Percentiles rank a stretch among this genome's conserved stretches.
Conservation (phyloP, 2,888 invertebrate genomes). For the Carabus problematicus region DNA sequence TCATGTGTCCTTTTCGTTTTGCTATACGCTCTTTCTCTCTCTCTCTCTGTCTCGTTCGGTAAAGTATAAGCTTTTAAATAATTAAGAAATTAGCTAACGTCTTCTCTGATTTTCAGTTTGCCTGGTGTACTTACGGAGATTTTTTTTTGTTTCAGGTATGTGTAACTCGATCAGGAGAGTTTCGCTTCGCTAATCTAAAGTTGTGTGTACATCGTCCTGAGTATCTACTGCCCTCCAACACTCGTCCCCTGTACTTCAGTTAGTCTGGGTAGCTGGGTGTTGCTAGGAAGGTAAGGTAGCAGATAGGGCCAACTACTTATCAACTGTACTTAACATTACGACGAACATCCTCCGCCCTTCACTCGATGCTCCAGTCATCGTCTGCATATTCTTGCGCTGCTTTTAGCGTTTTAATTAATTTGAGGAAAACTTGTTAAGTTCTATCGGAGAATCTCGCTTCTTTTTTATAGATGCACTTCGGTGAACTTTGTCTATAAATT, state of each 20-base stretch:
- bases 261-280: background rate
- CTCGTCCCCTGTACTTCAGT: too few relatives aligned
- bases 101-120: too few relatives aligned
- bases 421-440: conserved; percentile 17
- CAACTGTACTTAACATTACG: conserved; percentile 16
- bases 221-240: too few relatives aligned
- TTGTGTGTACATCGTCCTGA: conserved; percentile 1
- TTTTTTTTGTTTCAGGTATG: conserved; percentile 15
- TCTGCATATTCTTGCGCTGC: background rate
- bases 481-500: conserved; percentile 16
- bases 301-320: conserved; percentile 6
- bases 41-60: too few relatives aligned
- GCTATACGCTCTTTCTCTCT: too few relatives aligned
- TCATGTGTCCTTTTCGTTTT: too few relatives aligned
- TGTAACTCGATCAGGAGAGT: conserved; percentile 4
- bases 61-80: too few relatives aligned
- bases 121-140: background rate
- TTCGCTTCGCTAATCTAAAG: background rate
- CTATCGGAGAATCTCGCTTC: background rate
- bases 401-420: conserved; percentile 24
- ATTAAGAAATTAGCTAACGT: too few relatives aligned
- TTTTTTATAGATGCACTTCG: background rate
- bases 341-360: background rate
- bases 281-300: background rate
- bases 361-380: background rate